Evolutionary conservation across 2,797 vertebrate species (phyloP), one percentile per base, ranked within the genome.

Genomic region (Cyclura pinguis): DNA sequence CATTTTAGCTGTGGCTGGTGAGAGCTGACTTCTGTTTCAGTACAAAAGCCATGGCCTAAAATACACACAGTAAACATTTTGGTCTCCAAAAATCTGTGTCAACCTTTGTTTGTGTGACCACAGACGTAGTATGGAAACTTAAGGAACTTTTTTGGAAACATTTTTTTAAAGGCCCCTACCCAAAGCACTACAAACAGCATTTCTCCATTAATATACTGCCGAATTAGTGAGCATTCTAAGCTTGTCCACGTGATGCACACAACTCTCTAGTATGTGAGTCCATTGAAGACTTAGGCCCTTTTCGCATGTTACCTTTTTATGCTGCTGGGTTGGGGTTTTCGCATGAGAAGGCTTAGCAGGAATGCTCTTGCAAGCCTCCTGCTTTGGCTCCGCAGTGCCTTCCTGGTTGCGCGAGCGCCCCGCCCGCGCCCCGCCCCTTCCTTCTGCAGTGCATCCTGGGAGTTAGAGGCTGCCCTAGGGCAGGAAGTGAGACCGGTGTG

Each of bases 1-100:
- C 2, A 7, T 94, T 93, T 95, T 92, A 95, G 90, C 95, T 95
- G 96, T 88, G 93, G 95, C 91, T 95, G 93, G 92, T 86, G 89
- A 92, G 85, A 92, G 74, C 80, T 0, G 84, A 82, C 90, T 96
- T 94, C 92, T 86, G 85, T 90, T 72, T 84, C 84, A 96, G 95
- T 92, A 90, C 59, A 1, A 96, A 96, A 95, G 80, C n/a, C 52
- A 55, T 85, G 80, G 88, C 94, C 94, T 93, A 87, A 94, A 94
- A 90, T 85, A 94, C 89, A 92, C 88, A 76, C 0, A 93, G 94
- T 80, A 95, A 95, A 95, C 94, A 95, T 88, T 91, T 80, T 88
- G 93, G 89, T 90, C 59, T 94, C 93, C 92, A 94, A 95, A 94
- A 93, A 88, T 72, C 88, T 91, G 93, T 91, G 93, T 89, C 80